phyloP scores from a whole-genome alignment of 1,140 invertebrate species.

The Platyscapa corneri region DNA sequence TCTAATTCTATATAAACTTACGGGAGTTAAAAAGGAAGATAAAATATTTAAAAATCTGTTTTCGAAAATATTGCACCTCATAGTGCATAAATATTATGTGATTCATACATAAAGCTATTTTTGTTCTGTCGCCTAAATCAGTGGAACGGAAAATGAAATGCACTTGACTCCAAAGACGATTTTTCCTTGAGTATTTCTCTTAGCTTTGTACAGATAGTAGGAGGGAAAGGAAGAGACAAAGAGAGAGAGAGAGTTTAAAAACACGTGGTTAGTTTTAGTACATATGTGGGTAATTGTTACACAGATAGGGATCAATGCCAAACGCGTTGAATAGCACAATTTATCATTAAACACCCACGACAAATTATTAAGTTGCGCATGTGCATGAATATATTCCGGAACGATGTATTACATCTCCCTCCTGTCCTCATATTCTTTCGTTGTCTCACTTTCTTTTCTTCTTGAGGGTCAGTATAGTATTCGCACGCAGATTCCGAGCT shows the following conservation, averaged over 20 bases:
- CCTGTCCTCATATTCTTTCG: background rate
- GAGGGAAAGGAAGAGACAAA: background rate
- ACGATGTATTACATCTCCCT: constrained; percentile 20
- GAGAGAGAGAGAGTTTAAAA: background rate
- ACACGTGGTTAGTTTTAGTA: background rate
- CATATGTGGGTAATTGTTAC: constrained; percentile 65
- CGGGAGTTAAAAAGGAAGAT: too few relatives aligned
- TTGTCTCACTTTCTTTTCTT: too few relatives aligned
- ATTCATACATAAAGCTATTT: too few relatives aligned
- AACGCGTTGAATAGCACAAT: constrained; percentile 59
- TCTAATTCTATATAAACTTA: too few relatives aligned
- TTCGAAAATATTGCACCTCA: too few relatives aligned
- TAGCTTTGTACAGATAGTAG: background rate
- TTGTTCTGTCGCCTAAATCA: too few relatives aligned
- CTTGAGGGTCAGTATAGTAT: background rate
- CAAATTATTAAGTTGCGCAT: constrained; percentile 32
- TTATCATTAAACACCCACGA: constrained; percentile 65
- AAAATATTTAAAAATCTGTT: too few relatives aligned
- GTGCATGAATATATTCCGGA: constrained; percentile 24
- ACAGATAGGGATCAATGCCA: constrained; percentile 68
- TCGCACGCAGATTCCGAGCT: background rate
- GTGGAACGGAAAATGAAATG: too few relatives aligned
- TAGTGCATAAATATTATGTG: too few relatives aligned
- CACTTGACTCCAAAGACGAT: too few relatives aligned
- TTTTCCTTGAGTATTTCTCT: too few relatives aligned